Percentiles rank a stretch among this genome's conserved stretches.
phyloP scores from a whole-genome alignment of 2,113 vertebrate species.

The Pelecanoides urinatrix region DNA sequence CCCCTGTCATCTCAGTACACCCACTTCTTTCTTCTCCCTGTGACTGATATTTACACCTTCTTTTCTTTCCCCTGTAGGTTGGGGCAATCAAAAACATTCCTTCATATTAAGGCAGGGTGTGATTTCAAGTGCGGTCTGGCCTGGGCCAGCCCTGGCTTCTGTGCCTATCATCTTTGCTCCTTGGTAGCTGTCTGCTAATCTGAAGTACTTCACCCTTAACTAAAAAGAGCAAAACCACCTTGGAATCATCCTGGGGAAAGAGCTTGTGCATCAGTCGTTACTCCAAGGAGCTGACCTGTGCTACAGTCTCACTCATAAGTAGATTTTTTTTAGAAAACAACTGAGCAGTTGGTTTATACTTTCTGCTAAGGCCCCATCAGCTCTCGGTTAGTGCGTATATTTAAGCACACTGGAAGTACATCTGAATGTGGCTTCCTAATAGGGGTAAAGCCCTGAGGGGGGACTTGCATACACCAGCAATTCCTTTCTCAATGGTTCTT shows the following conservation, averaged over 20 bases:
- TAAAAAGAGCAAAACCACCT: not conserved
- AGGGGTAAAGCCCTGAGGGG: not conserved
- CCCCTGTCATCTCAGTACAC: not conserved
- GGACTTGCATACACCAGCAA: not conserved
- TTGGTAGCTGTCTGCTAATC: not conserved
- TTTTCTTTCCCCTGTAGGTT: not conserved
- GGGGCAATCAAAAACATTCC: not conserved
- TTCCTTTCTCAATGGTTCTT: not conserved
- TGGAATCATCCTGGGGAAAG: not conserved
- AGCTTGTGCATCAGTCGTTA: not conserved
- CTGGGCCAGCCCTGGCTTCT: not conserved
- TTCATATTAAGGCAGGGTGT: not conserved
- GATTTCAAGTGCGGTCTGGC: not conserved
- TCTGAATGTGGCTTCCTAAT: not conserved
- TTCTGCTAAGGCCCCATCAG: not conserved
- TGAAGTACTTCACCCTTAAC: not conserved
- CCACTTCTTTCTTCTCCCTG: not conserved
- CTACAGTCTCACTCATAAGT: not conserved
- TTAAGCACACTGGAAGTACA: not conserved
- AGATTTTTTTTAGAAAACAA: not conserved
- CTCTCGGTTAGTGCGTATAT: not conserved
- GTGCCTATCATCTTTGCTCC: not conserved
- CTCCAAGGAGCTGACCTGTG: not conserved
- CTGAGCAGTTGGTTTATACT: not conserved
- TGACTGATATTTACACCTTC: not conserved